Evolutionary conservation across 2,113 vertebrate genomes (phyloP).

Genomic region (Vireo altiloquus): DNA sequence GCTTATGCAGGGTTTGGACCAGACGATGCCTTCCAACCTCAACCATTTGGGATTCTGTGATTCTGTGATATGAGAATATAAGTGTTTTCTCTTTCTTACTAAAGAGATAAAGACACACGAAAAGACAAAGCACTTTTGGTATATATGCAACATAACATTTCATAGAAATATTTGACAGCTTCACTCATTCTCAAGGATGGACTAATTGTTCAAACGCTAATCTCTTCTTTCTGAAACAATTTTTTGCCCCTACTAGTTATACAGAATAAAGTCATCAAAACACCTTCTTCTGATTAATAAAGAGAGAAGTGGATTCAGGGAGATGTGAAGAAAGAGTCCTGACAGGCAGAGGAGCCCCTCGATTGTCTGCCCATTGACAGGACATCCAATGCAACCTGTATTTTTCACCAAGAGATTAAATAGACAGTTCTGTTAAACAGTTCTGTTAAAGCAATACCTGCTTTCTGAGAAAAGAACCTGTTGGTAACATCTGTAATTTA

Average conservation of each 20-base stretch:
- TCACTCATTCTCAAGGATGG: not conserved
- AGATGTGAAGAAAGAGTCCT: not conserved
- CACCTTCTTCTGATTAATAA: not conserved
- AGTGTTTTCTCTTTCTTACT: not conserved
- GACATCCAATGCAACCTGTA: not conserved
- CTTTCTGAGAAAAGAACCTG: not conserved
- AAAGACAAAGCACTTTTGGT: not conserved
- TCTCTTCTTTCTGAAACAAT: not conserved
- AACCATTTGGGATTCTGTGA: not conserved
- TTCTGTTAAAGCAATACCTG: not conserved
- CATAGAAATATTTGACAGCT: not conserved
- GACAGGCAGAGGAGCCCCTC: accelerated
- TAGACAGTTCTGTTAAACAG: no score
- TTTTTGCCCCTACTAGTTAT: not conserved
- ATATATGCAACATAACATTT: not conserved
- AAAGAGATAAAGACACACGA: not conserved
- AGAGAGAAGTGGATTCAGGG: not conserved
- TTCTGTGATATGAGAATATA: not conserved
- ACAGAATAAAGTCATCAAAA: not conserved
- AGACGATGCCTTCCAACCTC: not conserved
- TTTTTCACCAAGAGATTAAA: not conserved
- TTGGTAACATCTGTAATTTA: not conserved
- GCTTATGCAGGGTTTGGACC: no score
- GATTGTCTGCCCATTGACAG: not conserved
- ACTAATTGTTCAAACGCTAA: not conserved